Conservation (phyloP, 2,888 invertebrate genomes). For the Candidula unifasciata region DNA sequence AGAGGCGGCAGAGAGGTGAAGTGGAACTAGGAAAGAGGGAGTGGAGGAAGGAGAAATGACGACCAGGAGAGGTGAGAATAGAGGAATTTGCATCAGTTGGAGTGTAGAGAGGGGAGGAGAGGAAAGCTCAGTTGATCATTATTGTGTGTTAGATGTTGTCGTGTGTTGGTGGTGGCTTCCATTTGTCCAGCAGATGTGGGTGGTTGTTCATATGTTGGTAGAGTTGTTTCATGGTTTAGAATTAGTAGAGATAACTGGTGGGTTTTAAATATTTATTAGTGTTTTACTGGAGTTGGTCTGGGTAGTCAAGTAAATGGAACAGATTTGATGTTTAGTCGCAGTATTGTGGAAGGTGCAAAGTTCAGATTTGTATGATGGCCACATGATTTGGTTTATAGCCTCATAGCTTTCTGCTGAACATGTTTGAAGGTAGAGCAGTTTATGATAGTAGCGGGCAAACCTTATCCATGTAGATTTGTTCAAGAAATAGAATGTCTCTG, state of each 20-base stretch:
- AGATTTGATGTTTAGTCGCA: no score
- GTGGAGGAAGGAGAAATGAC: slow-evolving; percentile 9
- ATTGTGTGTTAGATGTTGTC: slow-evolving; percentile 19
- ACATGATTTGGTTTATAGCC: no score
- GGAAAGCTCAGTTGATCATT: slow-evolving; percentile 11
- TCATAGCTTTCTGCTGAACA: no score
- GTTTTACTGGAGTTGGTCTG: no score
- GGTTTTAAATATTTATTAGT: no score
- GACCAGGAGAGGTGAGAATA: slow-evolving; percentile 46
- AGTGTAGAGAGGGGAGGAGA: background rate
- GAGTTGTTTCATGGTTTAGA: background rate
- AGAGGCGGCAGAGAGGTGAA: slow-evolving; percentile 50
- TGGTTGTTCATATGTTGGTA: slow-evolving; percentile 1
- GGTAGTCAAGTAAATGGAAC: no score
- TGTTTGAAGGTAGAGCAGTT: no score
- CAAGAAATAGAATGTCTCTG: no score
- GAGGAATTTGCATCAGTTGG: slow-evolving; percentile 18
- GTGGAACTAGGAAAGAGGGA: slow-evolving; percentile 44
- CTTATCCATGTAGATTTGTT: no score
- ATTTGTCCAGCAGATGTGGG: background rate
- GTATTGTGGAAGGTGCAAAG: no score
- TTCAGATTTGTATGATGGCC: no score
- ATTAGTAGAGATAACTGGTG: background rate
- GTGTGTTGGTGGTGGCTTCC: background rate
- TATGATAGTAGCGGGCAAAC: no score